phyloP scores from a whole-genome alignment of 2,888 invertebrate species.

The Oxyscelio sp. region DNA sequence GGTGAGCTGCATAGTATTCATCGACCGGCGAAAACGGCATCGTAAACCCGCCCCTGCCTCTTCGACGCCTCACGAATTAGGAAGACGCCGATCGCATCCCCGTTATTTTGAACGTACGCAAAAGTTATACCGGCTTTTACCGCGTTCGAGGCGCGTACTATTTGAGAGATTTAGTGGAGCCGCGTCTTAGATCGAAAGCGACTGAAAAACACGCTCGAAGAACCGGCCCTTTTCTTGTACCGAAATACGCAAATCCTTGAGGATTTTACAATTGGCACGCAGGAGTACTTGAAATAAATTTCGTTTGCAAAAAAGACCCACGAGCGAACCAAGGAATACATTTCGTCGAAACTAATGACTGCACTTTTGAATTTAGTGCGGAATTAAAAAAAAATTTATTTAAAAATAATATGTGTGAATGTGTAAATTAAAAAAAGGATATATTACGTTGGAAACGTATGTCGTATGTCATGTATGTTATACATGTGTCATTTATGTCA shows the following conservation, averaged over 20 bases:
- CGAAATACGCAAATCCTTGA: slow-evolving; percentile 52
- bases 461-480: too few relatives aligned
- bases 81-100: slow-evolving; percentile 43
- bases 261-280: slow-evolving; percentile 68
- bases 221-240: slow-evolving; percentile 74
- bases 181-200: slow-evolving; percentile 50
- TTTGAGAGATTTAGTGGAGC: slow-evolving; percentile 72
- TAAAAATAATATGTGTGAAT: too few relatives aligned
- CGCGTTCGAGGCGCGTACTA: slow-evolving; percentile 52
- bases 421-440: too few relatives aligned
- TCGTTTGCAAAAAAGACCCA: slow-evolving; percentile 32
- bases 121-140: slow-evolving; percentile 76
- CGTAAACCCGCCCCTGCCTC: not conserved
- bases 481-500: too few relatives aligned
- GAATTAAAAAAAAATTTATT: not conserved
- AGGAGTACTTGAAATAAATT: slow-evolving; percentile 48
- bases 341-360: slow-evolving; percentile 16
- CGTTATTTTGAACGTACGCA: slow-evolving; percentile 78
- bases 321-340: slow-evolving; percentile 2
- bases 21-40: slow-evolving; percentile 5
- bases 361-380: slow-evolving; percentile 4
- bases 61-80: slow-evolving; percentile 15
- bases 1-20: not conserved
- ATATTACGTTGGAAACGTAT: too few relatives aligned
- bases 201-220: slow-evolving; percentile 61